Conservation (phyloP, 2,113 vertebrate genomes). For the Nesogale talazaci region DNA sequence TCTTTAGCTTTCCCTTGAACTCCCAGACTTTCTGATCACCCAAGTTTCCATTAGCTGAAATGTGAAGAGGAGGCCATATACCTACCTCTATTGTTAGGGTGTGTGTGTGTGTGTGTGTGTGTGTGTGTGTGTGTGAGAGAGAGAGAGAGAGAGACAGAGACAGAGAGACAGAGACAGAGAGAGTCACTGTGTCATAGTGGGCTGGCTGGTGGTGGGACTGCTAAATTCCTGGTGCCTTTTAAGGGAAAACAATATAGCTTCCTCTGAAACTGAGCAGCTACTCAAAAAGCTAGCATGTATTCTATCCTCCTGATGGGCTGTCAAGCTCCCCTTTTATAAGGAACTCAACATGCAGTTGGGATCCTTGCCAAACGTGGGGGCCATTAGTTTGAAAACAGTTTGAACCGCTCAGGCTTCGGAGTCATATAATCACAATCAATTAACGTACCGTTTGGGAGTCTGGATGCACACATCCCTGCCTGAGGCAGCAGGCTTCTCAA, state of each 20-base stretch:
- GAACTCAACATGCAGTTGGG: not conserved
- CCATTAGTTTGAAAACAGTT: conserved; percentile 69
- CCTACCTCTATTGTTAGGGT: not conserved
- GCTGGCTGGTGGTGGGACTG: not conserved
- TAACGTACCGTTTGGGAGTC: conserved; percentile 46
- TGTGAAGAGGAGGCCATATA: not conserved
- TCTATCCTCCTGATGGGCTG: not conserved
- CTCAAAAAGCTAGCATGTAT: not conserved
- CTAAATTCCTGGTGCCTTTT: not conserved
- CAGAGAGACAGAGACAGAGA: no score
- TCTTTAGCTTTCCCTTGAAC: not conserved
- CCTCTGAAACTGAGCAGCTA: conserved; percentile 30
- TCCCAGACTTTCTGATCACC: not conserved
- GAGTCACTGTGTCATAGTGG: not conserved
- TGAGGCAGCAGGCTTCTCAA: not conserved
- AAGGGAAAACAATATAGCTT: not conserved
- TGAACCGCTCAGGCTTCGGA: conserved; percentile 57
- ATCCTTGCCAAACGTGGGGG: conserved; percentile 42
- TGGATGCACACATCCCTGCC: not conserved
- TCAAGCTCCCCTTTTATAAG: conserved; percentile 60
- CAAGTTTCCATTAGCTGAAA: not conserved
- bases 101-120: not conserved
- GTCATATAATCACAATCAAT: conserved; percentile 70
- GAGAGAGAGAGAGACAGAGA: no score
- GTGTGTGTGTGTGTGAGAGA: no score